phyloP scores from a whole-genome alignment of 2,797 vertebrate species.

The Chaunax sp. region DNA sequence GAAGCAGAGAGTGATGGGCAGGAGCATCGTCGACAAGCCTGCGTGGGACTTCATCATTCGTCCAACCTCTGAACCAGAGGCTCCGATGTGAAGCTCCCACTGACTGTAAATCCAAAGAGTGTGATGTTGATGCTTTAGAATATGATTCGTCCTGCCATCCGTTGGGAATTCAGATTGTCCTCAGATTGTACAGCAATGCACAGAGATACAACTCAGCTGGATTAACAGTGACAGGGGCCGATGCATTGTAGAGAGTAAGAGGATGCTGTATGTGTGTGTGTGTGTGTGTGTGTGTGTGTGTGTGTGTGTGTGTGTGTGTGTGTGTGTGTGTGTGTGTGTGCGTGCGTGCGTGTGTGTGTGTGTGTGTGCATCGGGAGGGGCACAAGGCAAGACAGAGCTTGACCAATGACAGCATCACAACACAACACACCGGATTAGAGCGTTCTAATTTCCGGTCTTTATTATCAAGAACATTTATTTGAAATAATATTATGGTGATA shows the following conservation, averaged over 20 bases:
- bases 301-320: slow-evolving; percentile 41
- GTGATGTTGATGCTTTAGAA: slow-evolving; percentile 48
- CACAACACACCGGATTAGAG: slow-evolving; percentile 74
- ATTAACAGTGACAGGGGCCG: slow-evolving; percentile 69
- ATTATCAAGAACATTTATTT: slow-evolving; percentile 72
- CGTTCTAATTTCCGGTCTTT: slow-evolving; percentile 78
- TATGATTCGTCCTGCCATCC: slow-evolving; percentile 42
- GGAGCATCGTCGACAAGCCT: slow-evolving; percentile 48
- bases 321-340: slow-evolving; percentile 16
- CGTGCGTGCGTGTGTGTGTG: not conserved
- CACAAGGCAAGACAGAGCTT: slow-evolving; percentile 48
- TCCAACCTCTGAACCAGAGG: slow-evolving; percentile 53
- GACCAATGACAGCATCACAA: slow-evolving; percentile 70
- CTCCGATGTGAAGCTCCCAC: slow-evolving; percentile 39
- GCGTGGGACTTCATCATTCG: slow-evolving; percentile 61
- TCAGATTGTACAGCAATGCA: slow-evolving; percentile 66
- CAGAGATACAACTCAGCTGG: slow-evolving; percentile 61
- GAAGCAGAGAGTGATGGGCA: slow-evolving; percentile 71
- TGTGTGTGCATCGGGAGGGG: slow-evolving; percentile 33
- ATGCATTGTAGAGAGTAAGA: slow-evolving; percentile 61
- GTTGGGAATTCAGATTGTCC: slow-evolving; percentile 48
- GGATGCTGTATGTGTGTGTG: slow-evolving; percentile 51
- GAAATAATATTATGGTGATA: slow-evolving; percentile 44
- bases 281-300: slow-evolving; percentile 37
- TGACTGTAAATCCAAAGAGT: slow-evolving; percentile 50